Evolutionary conservation across 2,888 invertebrate species (phyloP).

Genomic region (Achlya flavicornis): DNA sequence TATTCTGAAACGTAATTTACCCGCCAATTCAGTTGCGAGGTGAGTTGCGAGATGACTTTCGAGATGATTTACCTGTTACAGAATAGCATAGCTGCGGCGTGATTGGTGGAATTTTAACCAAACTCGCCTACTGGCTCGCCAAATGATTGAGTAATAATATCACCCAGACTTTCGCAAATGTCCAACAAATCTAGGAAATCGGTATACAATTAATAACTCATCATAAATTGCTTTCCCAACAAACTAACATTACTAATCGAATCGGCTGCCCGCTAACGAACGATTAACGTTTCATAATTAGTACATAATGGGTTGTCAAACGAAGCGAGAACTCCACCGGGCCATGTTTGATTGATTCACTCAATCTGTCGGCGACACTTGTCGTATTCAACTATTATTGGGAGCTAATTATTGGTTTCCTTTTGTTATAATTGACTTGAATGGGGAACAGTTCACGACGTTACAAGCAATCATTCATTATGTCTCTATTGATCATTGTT

Average conservation of each 20-base stretch:
- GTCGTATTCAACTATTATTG: not conserved
- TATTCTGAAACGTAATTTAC: no score
- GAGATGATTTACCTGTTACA: no score
- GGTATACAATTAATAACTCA: not conserved
- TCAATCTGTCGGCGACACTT: not conserved
- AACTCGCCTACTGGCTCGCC: no score
- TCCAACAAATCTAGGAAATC: not conserved
- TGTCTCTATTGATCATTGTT: not conserved
- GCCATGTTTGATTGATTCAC: not conserved
- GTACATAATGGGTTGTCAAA: not conserved
- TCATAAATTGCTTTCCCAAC: not conserved
- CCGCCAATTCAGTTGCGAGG: no score
- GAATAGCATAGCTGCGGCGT: no score
- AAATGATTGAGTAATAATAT: no score
- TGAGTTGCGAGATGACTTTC: no score
- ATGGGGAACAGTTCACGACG: not conserved
- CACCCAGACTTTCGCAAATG: no score
- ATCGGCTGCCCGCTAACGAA: not conserved
- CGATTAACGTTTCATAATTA: not conserved
- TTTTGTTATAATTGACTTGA: constrained; percentile 1
- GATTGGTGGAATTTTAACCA: no score
- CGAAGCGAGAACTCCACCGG: not conserved
- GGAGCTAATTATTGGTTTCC: not conserved
- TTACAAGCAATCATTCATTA: not conserved
- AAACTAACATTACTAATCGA: not conserved